Evolutionary conservation across 2,113 vertebrate species (phyloP), one percentile per base, ranked within the genome.

Genomic region (Mustela nigripes): DNA sequence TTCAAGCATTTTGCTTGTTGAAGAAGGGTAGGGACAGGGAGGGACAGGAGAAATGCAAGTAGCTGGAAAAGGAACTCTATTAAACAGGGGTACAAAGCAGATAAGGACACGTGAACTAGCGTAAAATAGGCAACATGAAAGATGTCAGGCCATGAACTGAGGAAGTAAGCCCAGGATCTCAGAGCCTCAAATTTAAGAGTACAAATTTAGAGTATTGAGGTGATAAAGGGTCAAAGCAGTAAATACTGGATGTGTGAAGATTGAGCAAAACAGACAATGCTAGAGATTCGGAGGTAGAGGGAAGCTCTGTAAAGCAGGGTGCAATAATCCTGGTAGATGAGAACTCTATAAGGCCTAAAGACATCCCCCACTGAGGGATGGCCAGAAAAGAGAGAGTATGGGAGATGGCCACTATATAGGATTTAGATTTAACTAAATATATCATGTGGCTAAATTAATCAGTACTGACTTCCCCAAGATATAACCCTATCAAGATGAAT

Each of bases 171-270:
- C n/a, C 69, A 89, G 48, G 65, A 36, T 62, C 56, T 95, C 36
- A 88, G 76, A 96, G 26, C 24, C 39, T 88, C 92, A 88, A 91
- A 16, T n/a, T 73, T 79, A 79, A 48, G 76, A 53, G 45, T 53
- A 33, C 5, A 14, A 76, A 76, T 91, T 91, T 84, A 89, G 22
- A 95, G 53, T 95, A 87, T 0, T 76, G 42, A 91, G 11, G n/a
- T 50, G 18, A 74, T 42, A 96, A 90, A 94, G 26, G 45, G 33
- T 85, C 53, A 15, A 97, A 90, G 78, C 6, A 78, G n/a, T 96
- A 95, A 95, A 78, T 31, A 96, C 0, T 80, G 19, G 58, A 60
- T 67, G 7, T 56, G 67, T 91, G n/a, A 71, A 92, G 91, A 89
- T 15, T 89, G 60, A 89, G 8, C 5, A 74, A 87, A 28, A 91